Base-by-base conservation (phyloP, 2,888 invertebrate species). In the Phorcus lineatus region DNA sequence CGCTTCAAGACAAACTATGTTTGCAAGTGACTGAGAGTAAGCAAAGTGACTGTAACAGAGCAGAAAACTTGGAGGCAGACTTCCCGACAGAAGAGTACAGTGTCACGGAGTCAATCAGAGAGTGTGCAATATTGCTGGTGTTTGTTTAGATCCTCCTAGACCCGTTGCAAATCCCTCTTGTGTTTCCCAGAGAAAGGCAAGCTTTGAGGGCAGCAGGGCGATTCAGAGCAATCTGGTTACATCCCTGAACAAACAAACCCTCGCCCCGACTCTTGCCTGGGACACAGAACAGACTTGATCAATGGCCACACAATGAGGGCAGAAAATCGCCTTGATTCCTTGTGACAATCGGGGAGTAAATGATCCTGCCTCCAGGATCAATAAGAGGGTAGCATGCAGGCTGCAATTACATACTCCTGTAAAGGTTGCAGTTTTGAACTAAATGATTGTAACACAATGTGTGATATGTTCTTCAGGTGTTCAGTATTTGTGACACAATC, bases 281-380 rank as follows among this genome's bases (percentile, higher is more conserved):
- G 70, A 28, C 70, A 70, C n/a, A n/a, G 22, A n/a, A 19, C 31
- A 76, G 66, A 57, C 62, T 40, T 36, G 62, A 77, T 77, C 77
- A 77, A 77, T 77, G 66, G 53, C 40, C 36, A 6, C 40, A 57
- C 77, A 77, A 77, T 62, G 77, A 53, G 62, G 47, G 28, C 40
- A 57, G 77, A 77, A 77, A 55, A 77, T 77, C 24, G 62, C 36
- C 62, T 47, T 66, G 62, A 66, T 57, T 77, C 70, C 36, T 17
- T 16, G 70, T 31, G 19, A 70, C 70, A 70, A 70, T 70, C 4
- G 70, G 47, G n/a, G 19, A 70, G 70, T 36, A 70, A 70, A 70
- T 70, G 70, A 70, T 70, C 70, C 40, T 70, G 70, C 19, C n/a
- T n/a, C 36, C 70, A 22, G 31, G 70, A 70, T 70, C 70, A 70